Percentiles rank a stretch among this genome's conserved stretches.
Evolutionary conservation across 2,888 invertebrate species (phyloP).

Genomic region (Agonopterix alstromeriana): DNA sequence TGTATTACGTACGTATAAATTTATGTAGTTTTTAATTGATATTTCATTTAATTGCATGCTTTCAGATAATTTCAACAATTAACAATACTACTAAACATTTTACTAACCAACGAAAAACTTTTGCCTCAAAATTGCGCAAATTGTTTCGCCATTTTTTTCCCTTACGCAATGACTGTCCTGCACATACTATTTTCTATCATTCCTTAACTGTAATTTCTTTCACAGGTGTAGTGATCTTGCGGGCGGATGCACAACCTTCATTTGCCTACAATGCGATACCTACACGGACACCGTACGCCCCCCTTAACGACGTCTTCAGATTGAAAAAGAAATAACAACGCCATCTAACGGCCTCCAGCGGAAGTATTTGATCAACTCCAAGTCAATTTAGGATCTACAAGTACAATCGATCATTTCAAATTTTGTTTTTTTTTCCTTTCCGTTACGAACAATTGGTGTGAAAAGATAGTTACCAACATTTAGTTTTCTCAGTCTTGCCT

Average conservation of each 20-base stretch:
- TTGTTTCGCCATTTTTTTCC: no score
- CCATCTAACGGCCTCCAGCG: slow-evolving; percentile 21
- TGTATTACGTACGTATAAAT: no score
- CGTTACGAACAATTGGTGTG: slow-evolving; percentile 17
- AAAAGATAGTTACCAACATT: slow-evolving; percentile 53
- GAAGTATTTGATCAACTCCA: slow-evolving; percentile 9
- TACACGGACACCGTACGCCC: slow-evolving; percentile 64
- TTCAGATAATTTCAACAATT: no score
- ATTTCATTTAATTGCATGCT: no score
- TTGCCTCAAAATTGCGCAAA: neutral
- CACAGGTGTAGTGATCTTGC: slow-evolving; percentile 86
- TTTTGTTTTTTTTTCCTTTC: slow-evolving; percentile 1
- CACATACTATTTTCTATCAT: neutral
- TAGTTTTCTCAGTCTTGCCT: slow-evolving; percentile 50
- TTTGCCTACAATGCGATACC: slow-evolving; percentile 64
- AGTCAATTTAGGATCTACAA: slow-evolving; percentile 26
- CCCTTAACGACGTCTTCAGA: slow-evolving; percentile 68
- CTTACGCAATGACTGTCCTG: no score
- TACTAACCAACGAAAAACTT: no score
- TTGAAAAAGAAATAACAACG: slow-evolving; percentile 39
- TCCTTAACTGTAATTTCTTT: neutral
- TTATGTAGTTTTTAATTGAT: no score
- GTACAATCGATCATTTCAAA: slow-evolving; percentile 5
- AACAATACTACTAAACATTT: no score
- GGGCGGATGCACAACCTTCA: slow-evolving; percentile 84